Base-by-base conservation (phyloP, 2,113 vertebrate genomes). In the Misgurnus anguillicaudatus region DNA sequence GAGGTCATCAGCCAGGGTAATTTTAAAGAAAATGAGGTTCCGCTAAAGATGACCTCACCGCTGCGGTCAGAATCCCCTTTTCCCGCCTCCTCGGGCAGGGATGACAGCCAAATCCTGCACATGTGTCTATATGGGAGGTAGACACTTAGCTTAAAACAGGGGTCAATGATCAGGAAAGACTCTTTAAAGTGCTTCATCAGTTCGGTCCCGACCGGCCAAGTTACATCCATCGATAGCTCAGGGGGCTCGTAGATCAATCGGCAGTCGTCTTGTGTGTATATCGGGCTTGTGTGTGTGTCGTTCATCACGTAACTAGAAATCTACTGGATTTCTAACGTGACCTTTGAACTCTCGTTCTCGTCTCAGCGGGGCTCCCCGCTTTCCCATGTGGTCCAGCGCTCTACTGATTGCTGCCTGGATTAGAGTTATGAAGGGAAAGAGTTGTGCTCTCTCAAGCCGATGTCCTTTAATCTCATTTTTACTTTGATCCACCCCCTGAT, bases 11-110 rank as follows among this genome's bases (percentile, higher is more conserved):
- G 90, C 90, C 58, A 83, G 89, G 89, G 88, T 87, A 89, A 90
- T 92, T 89, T 93, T 88, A 90, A 87, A 87, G 90, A 90, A 91
- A 92, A 92, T 90, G 79, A 89, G 88, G 86, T 88, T 90, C 85
- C 84, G 85, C 86, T 69, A 82, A 71, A 79, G 85, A 88, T 90
- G 88, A 92, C 90, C 89, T 92, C 89, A 90, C 91, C 88, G 11
- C 84, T 86, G 83, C 87, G 87, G 85, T 89, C 73, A 83, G 84
- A 85, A 70, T 69, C 66, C 75, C 78, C 86, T 82, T 80, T 84
- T 86, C 71, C 84, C 85, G 88, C 84, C 89, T 74, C 71, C 85
- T 57, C 67, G 75, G 90, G 88, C 87, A 79, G 82, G 87, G 83
- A 87, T 90, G 88, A 89, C 87, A 90, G 87, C 89, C 87, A 90